A percentile compares a stretch with the other conserved stretches of the same genome.
phyloP scores from a whole-genome alignment of 1,140 invertebrate species.

The Brachionus koreanus region DNA sequence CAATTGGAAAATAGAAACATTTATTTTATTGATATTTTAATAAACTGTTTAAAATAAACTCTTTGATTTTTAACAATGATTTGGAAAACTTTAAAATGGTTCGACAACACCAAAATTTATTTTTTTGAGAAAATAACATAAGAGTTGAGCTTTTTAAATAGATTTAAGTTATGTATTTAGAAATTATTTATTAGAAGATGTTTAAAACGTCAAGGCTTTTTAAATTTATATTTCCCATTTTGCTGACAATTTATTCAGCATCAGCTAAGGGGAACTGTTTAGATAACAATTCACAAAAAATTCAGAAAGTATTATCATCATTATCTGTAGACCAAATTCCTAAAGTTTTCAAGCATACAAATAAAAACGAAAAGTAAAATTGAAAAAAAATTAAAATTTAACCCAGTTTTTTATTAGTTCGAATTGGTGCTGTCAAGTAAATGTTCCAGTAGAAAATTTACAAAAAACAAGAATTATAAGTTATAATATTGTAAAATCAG shows the following conservation, averaged over 20 bases:
- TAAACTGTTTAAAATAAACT: background rate
- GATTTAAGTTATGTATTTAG: background rate
- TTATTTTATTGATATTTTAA: background rate
- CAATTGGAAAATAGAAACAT: constrained; percentile 32
- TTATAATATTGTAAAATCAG: background rate
- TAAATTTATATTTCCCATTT: background rate
- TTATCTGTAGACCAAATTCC: background rate
- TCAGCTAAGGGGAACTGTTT: background rate
- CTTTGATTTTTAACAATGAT: background rate
- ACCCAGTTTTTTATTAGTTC: background rate
- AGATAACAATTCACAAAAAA: background rate
- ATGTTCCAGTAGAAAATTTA: background rate
- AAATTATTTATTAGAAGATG: background rate
- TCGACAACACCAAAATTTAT: background rate
- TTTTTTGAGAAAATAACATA: background rate
- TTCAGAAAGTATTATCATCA: background rate
- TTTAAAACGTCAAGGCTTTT: background rate
- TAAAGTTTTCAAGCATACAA: no score
- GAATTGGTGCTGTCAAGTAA: constrained; percentile 35
- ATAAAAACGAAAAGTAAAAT: no score
- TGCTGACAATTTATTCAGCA: background rate
- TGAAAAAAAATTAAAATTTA: no score
- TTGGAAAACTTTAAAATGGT: background rate
- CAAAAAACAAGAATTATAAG: constrained; percentile 32
- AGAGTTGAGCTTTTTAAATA: background rate